These are phyloP conservation scores for Agonum fuliginosum DNA, from an alignment of 2,888 invertebrate species.

Conservation along the genomic window DNA sequence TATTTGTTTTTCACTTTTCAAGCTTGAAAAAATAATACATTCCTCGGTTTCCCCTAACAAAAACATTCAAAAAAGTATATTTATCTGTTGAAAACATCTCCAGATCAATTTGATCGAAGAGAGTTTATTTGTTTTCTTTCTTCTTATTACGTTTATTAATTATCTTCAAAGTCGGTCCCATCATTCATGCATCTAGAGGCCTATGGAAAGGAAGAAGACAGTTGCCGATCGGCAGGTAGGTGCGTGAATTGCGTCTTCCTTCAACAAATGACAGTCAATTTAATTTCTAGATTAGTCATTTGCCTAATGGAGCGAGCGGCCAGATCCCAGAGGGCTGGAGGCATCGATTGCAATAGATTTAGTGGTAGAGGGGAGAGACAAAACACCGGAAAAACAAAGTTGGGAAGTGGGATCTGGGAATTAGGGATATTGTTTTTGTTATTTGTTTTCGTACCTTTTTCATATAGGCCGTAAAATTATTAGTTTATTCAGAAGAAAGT, in stretches of 20 bases:
- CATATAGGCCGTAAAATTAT: slow-evolving; percentile 5
- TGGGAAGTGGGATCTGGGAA: slow-evolving; percentile 14
- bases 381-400: slow-evolving; percentile 15
- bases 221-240: slow-evolving; percentile 16
- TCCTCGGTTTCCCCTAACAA: too few species aligned
- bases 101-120: background rate
- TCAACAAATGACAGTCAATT: slow-evolving; percentile 53
- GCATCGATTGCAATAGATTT: slow-evolving; percentile 53
- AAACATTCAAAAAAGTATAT: slow-evolving; percentile 10
- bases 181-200: background rate
- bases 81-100: slow-evolving; percentile 15
- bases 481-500: slow-evolving; percentile 9
- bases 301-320: slow-evolving; percentile 51
- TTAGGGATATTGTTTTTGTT: slow-evolving; percentile 14
- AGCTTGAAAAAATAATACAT: background rate
- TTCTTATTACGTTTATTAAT: too few species aligned
- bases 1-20: background rate
- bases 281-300: slow-evolving; percentile 58
- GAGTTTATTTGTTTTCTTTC: slow-evolving; percentile 12
- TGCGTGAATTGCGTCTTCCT: slow-evolving; percentile 43
- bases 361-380: slow-evolving; percentile 1
- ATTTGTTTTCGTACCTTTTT: background rate
- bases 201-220: slow-evolving; percentile 4
- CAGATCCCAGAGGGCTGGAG: slow-evolving; percentile 28
- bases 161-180: background rate